Conservation (phyloP, 2,888 invertebrate species). For the Syrphus vitripennis region DNA sequence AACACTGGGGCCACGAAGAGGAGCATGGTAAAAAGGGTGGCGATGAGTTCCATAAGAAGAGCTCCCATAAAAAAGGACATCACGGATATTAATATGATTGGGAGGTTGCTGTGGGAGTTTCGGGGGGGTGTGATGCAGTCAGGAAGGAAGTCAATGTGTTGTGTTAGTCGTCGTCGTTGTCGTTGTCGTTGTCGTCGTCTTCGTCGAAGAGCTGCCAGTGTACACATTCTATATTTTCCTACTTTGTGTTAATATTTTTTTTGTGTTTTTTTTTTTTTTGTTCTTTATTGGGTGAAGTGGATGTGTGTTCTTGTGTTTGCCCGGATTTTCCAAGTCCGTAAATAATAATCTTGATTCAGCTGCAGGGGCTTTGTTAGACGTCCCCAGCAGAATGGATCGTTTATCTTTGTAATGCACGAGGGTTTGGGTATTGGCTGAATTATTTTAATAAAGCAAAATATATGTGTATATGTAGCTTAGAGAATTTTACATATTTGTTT, state of each 20-base stretch:
- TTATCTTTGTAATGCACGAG: conserved; percentile 18
- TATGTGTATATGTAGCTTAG: too few relatives aligned
- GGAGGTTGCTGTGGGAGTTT: not conserved
- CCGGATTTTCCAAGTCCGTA: conserved; percentile 41
- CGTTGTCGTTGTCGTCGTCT: not conserved
- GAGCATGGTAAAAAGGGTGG: conserved; percentile 91
- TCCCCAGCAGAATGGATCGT: conserved; percentile 40
- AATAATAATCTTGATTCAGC: conserved; percentile 54
- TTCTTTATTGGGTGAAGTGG: not conserved
- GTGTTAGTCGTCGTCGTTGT: conserved; percentile 19
- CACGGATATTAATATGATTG: conserved; percentile 61
- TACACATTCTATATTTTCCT: conserved; percentile 45
- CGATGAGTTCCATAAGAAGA: conserved; percentile 89
- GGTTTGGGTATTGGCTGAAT: conserved; percentile 35
- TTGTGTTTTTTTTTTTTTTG: not conserved
- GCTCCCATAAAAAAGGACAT: conserved; percentile 82
- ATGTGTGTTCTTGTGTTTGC: conserved; percentile 15
- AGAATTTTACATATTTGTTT: conserved; percentile 20
- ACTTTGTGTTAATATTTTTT: conserved; percentile 24
- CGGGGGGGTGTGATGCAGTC: conserved; percentile 8
- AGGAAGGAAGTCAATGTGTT: conserved; percentile 48
- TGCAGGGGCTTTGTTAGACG: conserved; percentile 36
- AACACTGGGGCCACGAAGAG: conserved; percentile 88
- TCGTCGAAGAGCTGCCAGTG: conserved; percentile 8
- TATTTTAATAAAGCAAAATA: conserved; percentile 56